Conservation (phyloP, 2,113 vertebrate genomes). For the Morphnarchus princeps region DNA sequence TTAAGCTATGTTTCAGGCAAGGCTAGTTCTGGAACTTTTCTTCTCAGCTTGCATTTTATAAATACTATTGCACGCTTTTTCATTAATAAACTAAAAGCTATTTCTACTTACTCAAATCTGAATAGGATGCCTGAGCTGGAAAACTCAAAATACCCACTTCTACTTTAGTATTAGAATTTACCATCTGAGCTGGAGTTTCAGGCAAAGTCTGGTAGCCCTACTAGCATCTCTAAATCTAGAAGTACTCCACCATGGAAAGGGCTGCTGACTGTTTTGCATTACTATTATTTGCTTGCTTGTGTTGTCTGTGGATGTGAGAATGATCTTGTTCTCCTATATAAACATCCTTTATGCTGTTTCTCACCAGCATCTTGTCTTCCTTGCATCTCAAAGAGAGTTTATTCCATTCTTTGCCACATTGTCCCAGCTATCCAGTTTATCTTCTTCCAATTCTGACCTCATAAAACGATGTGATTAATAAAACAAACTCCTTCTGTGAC, state of each 20-base stretch:
- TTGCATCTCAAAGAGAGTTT: not conserved
- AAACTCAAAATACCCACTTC: not conserved
- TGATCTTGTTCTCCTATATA: not conserved
- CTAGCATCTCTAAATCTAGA: not conserved
- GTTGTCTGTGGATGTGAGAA: not conserved
- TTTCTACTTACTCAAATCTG: not conserved
- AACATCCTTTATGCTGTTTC: not conserved
- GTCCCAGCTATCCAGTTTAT: not conserved
- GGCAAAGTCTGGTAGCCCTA: not conserved
- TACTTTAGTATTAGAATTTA: not conserved
- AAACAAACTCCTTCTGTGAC: conserved; percentile 18
- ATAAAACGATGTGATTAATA: conserved; percentile 46
- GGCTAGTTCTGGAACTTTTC: not conserved
- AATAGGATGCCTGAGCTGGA: not conserved
- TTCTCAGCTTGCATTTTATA: not conserved
- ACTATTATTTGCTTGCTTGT: not conserved
- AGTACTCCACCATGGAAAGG: not conserved
- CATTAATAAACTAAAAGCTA: not conserved
- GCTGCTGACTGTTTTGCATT: not conserved
- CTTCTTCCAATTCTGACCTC: not conserved
- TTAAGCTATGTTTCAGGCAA: not conserved
- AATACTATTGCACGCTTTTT: not conserved
- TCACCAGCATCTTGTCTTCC: not conserved
- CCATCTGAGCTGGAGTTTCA: not conserved
- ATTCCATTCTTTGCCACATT: conserved; percentile 17